Base-by-base conservation (phyloP, 92 coral and sea anemone genomes). In the Paragorgia papillata region DNA sequence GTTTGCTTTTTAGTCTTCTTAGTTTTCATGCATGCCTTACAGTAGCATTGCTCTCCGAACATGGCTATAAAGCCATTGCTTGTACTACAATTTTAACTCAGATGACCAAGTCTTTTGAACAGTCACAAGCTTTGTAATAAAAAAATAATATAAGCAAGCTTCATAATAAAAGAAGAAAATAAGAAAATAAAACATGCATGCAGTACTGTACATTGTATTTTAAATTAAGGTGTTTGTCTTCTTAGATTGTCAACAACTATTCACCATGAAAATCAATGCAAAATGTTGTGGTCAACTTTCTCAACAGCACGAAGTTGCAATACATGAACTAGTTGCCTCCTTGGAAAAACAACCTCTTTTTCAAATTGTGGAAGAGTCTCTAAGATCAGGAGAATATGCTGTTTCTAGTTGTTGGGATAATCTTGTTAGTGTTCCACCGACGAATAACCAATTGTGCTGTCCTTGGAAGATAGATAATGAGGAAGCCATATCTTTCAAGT, bases 231-330 rank as follows among this genome's bases (percentile, higher is more conserved):
- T n/a, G n/a, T n/a, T 25, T 49, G 29, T 44, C 30, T n/a, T 10
- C 26, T 13, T 37, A 68, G 58, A 35, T 68, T 57, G 32, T 26
- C 22, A 68, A 32, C 30, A 48, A 68, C n/a, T 68, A 27, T 68
- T 68, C 40, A 68, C 26, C 21, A 44, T 68, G 30, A 44, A 48
- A 24, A 26, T 68, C 18, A 48, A 68, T 27, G 1, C 22, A 0
- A 43, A 68, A 37, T 68, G 75, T 41, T 68, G 75, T 25, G 51
- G 31, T 14, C 37, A 67, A 26, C 75, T 68, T 46, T 68, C 75
- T 0, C 9, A 68, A 10, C n/a, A 15, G 6, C 75, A 68, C 75
- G 48, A 49, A 29, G 44, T 33, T 48, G 75, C 75, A 26, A 68
- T 68, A 10, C 26, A 59, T 18, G 40, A 68, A 27, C 75, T 68